Evolutionary conservation across 2,113 vertebrate genomes (phyloP).

Genomic region (Thalassoma bifasciatum): DNA sequence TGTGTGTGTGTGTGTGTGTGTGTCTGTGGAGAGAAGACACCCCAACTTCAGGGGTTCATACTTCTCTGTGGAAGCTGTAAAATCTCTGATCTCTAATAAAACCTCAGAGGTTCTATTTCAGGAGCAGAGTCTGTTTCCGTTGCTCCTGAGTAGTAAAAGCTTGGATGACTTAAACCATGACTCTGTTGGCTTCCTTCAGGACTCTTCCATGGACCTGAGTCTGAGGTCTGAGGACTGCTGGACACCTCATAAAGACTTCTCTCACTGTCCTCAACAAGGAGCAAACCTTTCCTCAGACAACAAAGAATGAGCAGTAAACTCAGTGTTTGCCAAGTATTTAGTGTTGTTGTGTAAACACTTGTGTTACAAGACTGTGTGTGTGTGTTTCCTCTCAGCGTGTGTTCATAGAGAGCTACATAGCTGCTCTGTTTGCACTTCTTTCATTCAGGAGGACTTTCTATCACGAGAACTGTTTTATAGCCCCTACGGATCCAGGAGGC

Average conservation of each 20-base stretch:
- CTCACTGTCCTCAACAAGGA: not conserved
- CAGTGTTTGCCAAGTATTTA: not conserved
- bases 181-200: too few relatives aligned
- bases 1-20: too few relatives aligned
- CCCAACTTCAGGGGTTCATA: too few relatives aligned
- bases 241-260: not conserved
- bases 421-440: conserved; percentile 27
- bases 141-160: too few relatives aligned
- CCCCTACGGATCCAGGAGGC: conserved; percentile 18
- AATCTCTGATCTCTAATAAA: too few relatives aligned
- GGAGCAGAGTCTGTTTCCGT: too few relatives aligned
- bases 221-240: not conserved
- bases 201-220: too few relatives aligned
- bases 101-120: too few relatives aligned
- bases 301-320: not conserved
- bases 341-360: not conserved
- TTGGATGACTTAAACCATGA: too few relatives aligned
- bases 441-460: conserved; percentile 29
- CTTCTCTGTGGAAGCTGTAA: too few relatives aligned
- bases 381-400: conserved; percentile 1
- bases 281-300: not conserved
- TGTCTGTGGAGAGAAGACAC: too few relatives aligned
- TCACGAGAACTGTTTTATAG: conserved; percentile 54
- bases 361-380: not conserved
- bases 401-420: conserved; percentile 10